Evolutionary conservation across 2,797 vertebrate species (phyloP), one percentile per base, ranked within the genome.

Genomic region (Setipinna tenuifilis): DNA sequence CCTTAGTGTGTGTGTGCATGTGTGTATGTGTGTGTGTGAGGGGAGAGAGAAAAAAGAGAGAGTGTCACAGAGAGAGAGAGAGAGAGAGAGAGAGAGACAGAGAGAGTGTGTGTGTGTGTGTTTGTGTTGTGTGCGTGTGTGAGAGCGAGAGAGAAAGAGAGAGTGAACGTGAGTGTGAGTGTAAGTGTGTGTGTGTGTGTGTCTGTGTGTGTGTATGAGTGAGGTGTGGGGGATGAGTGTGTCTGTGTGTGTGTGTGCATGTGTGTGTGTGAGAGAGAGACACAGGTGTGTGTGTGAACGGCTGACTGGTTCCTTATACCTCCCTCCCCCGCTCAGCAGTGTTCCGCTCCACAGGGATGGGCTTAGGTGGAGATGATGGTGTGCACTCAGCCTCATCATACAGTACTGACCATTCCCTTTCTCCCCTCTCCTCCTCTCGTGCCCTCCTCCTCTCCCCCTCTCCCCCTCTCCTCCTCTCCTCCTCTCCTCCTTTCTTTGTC

Each of bases 351-450:
- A 0, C 25, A 68, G 62, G 23, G 62, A 68, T 11, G 62, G 62
- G 23, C 25, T 68, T 25, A 68, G 62, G 62, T 68, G 62, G 62
- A 68, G 62, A 68, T 68, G 62, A 68, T 68, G 62, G 62, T 25
- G 62, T 25, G 23, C 62, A 68, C 23, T 68, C 62, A 68, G 62
- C 62, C 62, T 11, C 23, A 68, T 68, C 62, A 28, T 68, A 68
- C 23, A 12, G 2, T 68, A 68, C 62, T 68, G 62, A 68, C 62
- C 62, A 68, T 25, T 25, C 23, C 62, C 23, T 2, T 31, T 68
- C 62, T 12, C 23, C 62, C 23, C 62, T 68, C 23, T 25, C 62
- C 62, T 21, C 19, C 5, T n/a, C 58, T 61, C 58, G 4, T 61
- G 3, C 58, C 0, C 19, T 61, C 19, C 58, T 61, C 58, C 21